Evolutionary conservation across 2,888 invertebrate species (phyloP), one percentile per base, ranked within the genome.

Genomic region (Orthonevra nobilis): DNA sequence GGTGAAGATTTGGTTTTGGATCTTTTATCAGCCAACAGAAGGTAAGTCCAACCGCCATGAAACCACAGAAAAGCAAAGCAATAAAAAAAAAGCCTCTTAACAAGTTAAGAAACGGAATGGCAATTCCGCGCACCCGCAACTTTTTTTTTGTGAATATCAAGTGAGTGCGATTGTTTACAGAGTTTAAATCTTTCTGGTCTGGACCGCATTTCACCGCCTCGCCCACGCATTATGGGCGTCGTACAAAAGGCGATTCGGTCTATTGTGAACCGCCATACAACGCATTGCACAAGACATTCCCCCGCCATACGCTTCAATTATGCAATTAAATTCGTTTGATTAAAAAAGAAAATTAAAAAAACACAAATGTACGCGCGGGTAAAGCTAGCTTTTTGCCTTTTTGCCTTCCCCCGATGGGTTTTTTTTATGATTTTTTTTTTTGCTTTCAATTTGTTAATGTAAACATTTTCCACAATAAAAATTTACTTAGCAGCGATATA

Each of bases 371-470:
- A 14, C 12, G 23, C 12, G 9, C 9, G 20, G 2, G 5, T 9
- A 42, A 19, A 12, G 20, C 5, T 42, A 42, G 12, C 3, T n/a
- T 7, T 15, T 44, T 19, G 19, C 4, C 4, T 50, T 3, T 26
- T 4, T 6, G 32, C 12, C 7, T 7, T 17, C 34, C 15, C 3
- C 19, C 15, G 26, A 17, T 26, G 26, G 19, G 10, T n/a, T 10
- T 30, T n/a, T n/a, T n/a, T n/a, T n/a, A n/a, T n/a, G n/a, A n/a
- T n/a, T n/a, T n/a, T n/a, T n/a, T n/a, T n/a, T n/a, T 44, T 26
- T 23, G 42, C 34, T 42, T 68, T 70, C 38, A 61, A 44, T 52
- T 36, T 61, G 44, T 61, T 61, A 20, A 46, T 32, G 61, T 46
- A 61, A 70, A 61, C 52, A 52, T 20, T 36, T 58, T 61, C 3